These are phyloP conservation scores for Collichthys lucidus DNA, from an alignment of 2,113 vertebrate species.

Conservation along the genomic window DNA sequence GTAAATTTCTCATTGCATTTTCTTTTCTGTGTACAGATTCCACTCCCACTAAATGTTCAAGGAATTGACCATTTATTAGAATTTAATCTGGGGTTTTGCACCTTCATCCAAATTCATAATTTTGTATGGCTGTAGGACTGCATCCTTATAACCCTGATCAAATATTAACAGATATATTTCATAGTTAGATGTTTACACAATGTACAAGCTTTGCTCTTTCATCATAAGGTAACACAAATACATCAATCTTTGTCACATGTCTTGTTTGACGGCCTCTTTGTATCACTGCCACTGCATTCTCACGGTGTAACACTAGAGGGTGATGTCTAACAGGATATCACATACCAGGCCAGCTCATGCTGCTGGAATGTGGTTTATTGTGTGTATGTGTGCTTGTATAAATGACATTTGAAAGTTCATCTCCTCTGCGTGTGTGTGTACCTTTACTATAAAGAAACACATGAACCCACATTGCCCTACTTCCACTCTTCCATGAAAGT, in stretches of 20 bases:
- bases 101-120: too few species aligned
- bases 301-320: constrained; percentile 56
- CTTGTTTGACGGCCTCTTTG: neutral
- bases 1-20: neutral
- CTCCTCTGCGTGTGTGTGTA: constrained; percentile 6
- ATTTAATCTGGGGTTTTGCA: too few species aligned
- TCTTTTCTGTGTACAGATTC: too few species aligned
- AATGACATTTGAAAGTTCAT: neutral
- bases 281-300: constrained; percentile 26
- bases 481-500: neutral
- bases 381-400: constrained; percentile 5
- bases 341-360: neutral
- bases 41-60: too few species aligned
- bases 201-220: neutral
- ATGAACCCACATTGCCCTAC: neutral
- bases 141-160: too few species aligned
- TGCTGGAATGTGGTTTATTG: neutral
- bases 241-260: neutral
- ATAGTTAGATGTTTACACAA: neutral
- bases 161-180: neutral
- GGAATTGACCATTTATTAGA: too few species aligned
- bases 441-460: neutral
- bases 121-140: too few species aligned
- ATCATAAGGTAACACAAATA: neutral
- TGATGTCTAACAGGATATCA: constrained; percentile 46